A percentile compares a stretch with the other conserved stretches of the same genome.
Conservation (phyloP, 2,113 vertebrate genomes). For the Zosterops hypoxanthus region DNA sequence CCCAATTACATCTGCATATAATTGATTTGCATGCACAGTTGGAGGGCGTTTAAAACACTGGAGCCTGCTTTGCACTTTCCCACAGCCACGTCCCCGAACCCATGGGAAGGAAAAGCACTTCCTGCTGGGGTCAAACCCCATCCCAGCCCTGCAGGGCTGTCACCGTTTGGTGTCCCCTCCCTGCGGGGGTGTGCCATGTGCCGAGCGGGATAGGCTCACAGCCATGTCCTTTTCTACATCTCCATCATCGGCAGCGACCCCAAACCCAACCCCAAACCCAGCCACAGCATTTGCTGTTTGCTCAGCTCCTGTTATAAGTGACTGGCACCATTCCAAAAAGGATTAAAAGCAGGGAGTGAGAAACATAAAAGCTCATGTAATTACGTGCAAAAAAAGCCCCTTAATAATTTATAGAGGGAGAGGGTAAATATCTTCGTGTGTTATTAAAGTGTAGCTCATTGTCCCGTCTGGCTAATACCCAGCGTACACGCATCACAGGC, state of each 20-base stretch:
- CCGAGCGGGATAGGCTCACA: accelerated
- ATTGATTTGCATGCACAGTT: constrained; percentile 59
- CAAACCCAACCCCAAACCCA: not conserved
- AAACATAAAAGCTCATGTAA: constrained; percentile 70
- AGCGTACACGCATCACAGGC: constrained; percentile 51
- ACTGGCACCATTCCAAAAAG: constrained; percentile 60
- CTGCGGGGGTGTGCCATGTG: accelerated
- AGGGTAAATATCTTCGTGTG: constrained; percentile 69
- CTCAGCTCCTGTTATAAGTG: constrained; percentile 4
- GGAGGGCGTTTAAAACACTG: constrained; percentile 35
- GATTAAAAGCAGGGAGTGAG: constrained; percentile 70
- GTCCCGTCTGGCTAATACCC: constrained; percentile 72
- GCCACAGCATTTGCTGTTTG: not conserved
- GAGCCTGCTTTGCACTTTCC: not conserved
- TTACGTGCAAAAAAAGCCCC: constrained; percentile 69
- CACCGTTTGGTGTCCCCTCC: not conserved
- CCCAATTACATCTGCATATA: constrained; percentile 61
- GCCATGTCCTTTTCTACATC: not conserved
- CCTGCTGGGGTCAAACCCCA: accelerated
- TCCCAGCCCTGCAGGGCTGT: accelerated
- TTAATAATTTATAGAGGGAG: constrained; percentile 75
- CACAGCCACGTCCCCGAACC: not conserved
- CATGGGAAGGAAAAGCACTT: accelerated
- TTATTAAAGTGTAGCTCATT: constrained; percentile 65
- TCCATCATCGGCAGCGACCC: not conserved